Conservation (phyloP, 2,113 vertebrate genomes). For the Centrocercus urophasianus region DNA sequence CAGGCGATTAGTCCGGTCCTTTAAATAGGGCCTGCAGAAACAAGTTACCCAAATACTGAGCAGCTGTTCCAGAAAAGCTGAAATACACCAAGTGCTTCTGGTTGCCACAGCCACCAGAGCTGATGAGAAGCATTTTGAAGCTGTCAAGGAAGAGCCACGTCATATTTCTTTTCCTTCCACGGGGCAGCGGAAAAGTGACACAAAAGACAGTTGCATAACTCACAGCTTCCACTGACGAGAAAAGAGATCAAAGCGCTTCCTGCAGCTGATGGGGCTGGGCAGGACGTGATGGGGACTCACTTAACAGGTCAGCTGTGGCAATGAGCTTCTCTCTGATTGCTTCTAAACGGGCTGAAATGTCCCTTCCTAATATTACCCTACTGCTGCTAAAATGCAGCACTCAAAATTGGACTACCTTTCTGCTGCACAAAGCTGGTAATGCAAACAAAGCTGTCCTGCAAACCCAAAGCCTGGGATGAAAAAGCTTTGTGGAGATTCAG, state of each 20-base stretch:
- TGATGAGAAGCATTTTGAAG: not conserved
- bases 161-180: not conserved
- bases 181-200: not conserved
- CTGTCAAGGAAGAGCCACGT: not conserved
- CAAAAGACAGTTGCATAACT: not conserved
- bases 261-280: not conserved
- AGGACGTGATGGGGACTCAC: accelerated
- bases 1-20: conserved; percentile 41
- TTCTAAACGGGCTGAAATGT: not conserved
- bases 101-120: not conserved
- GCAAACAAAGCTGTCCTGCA: not conserved
- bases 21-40: conserved; percentile 67
- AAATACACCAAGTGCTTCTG: not conserved
- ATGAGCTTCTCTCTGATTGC: not conserved
- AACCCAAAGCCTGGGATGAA: not conserved
- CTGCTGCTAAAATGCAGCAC: not conserved
- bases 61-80: not conserved
- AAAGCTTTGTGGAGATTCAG: not conserved
- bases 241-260: not conserved
- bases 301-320: not conserved
- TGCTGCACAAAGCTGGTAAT: not conserved
- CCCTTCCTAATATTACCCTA: not conserved
- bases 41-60: not conserved
- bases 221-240: accelerated
- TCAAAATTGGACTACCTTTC: not conserved